Evolutionary conservation across 2,888 invertebrate species (phyloP).

Genomic region (Oligia strigilis): DNA sequence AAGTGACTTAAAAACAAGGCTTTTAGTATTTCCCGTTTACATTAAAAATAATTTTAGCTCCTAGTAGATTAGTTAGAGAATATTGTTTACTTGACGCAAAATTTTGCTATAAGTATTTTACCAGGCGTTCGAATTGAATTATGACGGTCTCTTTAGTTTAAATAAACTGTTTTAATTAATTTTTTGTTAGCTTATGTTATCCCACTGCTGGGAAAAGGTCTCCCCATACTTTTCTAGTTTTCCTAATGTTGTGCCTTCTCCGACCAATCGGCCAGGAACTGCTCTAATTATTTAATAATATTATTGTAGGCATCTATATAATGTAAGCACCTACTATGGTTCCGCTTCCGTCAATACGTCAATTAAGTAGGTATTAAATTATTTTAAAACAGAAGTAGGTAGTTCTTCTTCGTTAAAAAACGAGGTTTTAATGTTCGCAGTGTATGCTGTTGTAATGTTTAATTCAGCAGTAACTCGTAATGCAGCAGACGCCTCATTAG

Average conservation of each 20-base stretch:
- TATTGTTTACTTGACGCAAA: constrained; percentile 26
- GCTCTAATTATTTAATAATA: not conserved
- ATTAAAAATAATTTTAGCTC: constrained; percentile 36
- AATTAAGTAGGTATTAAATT: constrained; percentile 12
- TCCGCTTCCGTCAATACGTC: not conserved
- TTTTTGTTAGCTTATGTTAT: not conserved
- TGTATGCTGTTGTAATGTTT: constrained; percentile 24
- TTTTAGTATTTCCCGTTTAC: constrained; percentile 17
- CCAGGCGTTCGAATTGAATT: constrained; percentile 42
- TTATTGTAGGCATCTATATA: not conserved
- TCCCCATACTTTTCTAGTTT: not conserved
- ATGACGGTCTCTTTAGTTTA: not conserved
- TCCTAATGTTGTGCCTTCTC: not conserved
- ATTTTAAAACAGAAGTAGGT: not conserved
- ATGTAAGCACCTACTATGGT: not conserved
- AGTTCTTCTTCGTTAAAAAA: not conserved
- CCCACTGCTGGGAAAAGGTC: not conserved
- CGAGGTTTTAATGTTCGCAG: not conserved
- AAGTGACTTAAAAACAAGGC: constrained; percentile 40
- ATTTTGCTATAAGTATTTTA: constrained; percentile 42
- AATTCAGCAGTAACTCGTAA: constrained; percentile 20
- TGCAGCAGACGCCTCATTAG: constrained; percentile 32
- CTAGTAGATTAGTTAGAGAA: constrained; percentile 35
- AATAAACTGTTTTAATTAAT: too few relatives aligned
- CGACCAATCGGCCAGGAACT: not conserved